Evolutionary conservation across 1,140 invertebrate genomes (phyloP), one percentile per base, ranked within the genome.

Genomic region (Triops cancriformis): DNA sequence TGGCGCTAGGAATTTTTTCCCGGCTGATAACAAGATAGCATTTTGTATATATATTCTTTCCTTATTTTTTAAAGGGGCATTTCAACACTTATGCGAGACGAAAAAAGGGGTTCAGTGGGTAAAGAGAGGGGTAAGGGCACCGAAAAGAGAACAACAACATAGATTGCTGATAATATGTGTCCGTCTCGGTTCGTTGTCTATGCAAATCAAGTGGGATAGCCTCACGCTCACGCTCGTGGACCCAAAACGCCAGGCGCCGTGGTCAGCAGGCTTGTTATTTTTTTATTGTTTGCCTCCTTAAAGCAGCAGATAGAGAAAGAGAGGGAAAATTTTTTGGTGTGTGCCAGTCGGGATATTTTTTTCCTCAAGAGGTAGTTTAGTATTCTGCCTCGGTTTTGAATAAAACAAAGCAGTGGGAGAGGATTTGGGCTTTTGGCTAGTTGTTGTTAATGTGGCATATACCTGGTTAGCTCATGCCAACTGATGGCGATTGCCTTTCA

Each of bases 251-350:
- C 18, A 3, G 51, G 51, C 51, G 51, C 51, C 51, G 31, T 64
- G 51, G 51, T 64, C 51, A 64, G 51, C 51, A 64, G 51, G 51
- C 51, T 64, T 64, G 51, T 64, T 64, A 64, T 64, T 18, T 64
- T 37, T 37, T 37, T 37, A 37, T 37, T 37, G 31, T 37, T 37
- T 37, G 31, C 31, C 31, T 37, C 31, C 31, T 37, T 37, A 37
- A 37, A n/a, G n/a, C 10, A 18, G 51, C 51, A 64, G 51, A 23
- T 64, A 64, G 14, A 64, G 14, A 64, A 64, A 37, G 31, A 37
- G 31, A 37, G 31, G n/a, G 7, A 37, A 7, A 37, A 6, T 23
- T 64, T 64, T 64, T 64, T 64, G 51, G 51, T 64, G 9, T 64
- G 51, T 64, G 51, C 51, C 51, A 64, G 51, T 1, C 51, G 23